Evolutionary conservation across 2,888 invertebrate genomes (phyloP).

Genomic region (Steromphala cineraria): DNA sequence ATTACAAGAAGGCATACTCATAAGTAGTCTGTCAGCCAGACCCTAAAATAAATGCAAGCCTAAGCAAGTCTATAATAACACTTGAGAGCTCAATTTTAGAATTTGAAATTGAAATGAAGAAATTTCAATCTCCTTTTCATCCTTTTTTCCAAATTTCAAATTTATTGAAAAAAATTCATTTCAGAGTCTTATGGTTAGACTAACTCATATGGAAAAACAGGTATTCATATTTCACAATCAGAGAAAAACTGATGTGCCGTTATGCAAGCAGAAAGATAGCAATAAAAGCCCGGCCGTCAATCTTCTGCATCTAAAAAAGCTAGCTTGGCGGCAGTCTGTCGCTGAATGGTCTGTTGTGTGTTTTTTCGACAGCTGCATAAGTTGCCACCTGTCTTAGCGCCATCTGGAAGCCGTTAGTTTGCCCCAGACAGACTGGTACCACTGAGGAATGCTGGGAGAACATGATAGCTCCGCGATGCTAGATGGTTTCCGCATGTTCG

Average conservation of each 20-base stretch:
- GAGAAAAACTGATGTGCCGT: neutral
- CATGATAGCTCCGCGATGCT: constrained; percentile 33
- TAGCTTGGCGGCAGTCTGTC: neutral
- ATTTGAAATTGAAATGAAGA: too few species aligned
- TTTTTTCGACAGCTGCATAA: constrained; percentile 4
- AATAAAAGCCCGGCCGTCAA: neutral
- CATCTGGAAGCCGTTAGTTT: constrained; percentile 54
- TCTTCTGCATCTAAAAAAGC: constrained; percentile 8
- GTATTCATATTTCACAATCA: neutral
- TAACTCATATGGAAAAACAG: too few species aligned
- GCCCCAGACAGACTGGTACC: constrained; percentile 58
- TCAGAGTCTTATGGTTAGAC: too few species aligned
- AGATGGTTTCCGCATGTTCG: constrained; percentile 19
- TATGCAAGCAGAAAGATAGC: neutral
- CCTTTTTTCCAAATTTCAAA: too few species aligned
- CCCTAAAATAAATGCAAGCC: too few species aligned
- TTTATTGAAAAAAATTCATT: too few species aligned
- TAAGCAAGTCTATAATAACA: too few species aligned
- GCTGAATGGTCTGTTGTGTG: neutral
- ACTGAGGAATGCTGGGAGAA: constrained; percentile 51
- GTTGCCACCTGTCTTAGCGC: constrained; percentile 29
- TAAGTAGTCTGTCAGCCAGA: too few species aligned
- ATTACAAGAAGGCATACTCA: too few species aligned
- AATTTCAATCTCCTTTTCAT: too few species aligned
- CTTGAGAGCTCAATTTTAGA: too few species aligned